Base-by-base conservation (phyloP, 2,888 invertebrate genomes). In the Zelleria hepariella region DNA sequence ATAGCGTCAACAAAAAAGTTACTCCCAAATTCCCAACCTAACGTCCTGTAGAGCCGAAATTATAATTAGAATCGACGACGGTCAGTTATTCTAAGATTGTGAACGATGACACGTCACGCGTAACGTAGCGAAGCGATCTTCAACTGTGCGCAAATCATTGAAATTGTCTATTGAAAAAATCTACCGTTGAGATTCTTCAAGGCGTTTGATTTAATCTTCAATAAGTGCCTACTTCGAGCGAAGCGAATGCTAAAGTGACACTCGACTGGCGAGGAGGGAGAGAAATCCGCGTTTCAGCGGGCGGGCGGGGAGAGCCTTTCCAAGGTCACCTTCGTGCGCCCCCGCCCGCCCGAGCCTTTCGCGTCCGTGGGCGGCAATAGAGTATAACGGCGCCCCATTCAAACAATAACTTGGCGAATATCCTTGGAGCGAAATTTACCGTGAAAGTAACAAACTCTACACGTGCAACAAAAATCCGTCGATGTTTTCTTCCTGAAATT, bases 61-160 rank as follows among this genome's bases (percentile, higher is more conserved):
- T 82, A 83, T 80, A 82, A 83, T 85, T 86, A 86, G 83, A 81
- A 67, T 67, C 75, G 78, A 77, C 78, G 78, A 76, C 78, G 74
- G 78, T 75, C 80, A 78, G 81, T 81, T 86, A 85, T 85, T 85
- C 79, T 80, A 74, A 81, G 80, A 81, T 78, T 73, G 72, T 74
- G 70, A 73, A 72, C 76, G 74, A 72, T 74, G 80, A 80, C 83
- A 80, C 80, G 79, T 78, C 78, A 80, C 75, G 20, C 21, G 21
- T n/a, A 5, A 8, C 42, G 47, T 32, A 2, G n/a, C 26, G 27
- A 20, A 23, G 51, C 26, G 8, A 51, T 51, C 54, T 54, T 26
- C n/a, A 54, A 54, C 54, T 26, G 23, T 18, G 26, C 20, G 20
- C 21, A 18, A 27, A 55, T 55, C 27, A 55, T 32, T 32, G 55